A percentile compares a stretch with the other conserved stretches of the same genome.
Evolutionary conservation across 1,140 invertebrate genomes (phyloP).

Genomic region (Dendroctonus ponderosae): DNA sequence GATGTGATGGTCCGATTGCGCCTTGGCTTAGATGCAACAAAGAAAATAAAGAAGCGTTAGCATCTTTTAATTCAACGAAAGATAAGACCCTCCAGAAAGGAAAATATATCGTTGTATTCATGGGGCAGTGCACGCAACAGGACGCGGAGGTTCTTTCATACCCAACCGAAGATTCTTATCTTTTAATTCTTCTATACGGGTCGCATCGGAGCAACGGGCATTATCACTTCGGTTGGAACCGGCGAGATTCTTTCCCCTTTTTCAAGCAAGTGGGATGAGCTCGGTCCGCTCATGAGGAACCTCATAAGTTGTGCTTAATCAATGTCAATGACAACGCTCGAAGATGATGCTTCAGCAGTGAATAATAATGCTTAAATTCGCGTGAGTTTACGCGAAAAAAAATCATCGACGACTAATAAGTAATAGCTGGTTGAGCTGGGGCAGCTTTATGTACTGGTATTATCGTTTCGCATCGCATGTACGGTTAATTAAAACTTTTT

Average conservation of each 20-base stretch:
- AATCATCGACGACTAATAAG: constrained; percentile 2
- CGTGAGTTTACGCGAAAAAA: too few species aligned
- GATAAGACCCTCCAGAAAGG: constrained; percentile 23
- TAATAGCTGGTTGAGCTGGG: neutral
- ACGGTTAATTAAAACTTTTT: constrained; percentile 14
- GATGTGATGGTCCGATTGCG: neutral
- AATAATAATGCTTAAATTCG: too few species aligned
- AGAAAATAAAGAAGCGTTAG: constrained; percentile 8
- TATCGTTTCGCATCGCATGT: constrained; percentile 9
- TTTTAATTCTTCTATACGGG: constrained; percentile 26
- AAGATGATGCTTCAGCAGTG: too few species aligned
- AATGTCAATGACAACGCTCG: too few species aligned
- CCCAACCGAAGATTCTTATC: constrained; percentile 17
- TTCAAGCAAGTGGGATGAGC: too few species aligned
- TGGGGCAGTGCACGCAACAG: constrained; percentile 17
- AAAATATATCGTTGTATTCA: constrained; percentile 28
- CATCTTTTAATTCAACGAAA: constrained; percentile 14
- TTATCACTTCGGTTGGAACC: constrained; percentile 4
- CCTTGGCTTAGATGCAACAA: constrained; percentile 2
- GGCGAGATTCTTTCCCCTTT: too few species aligned
- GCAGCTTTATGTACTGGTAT: constrained; percentile 6
- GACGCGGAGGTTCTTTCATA: constrained; percentile 8
- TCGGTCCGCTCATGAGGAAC: too few species aligned
- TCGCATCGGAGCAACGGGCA: constrained; percentile 4
- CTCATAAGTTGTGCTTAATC: too few species aligned